phyloP scores from a whole-genome alignment of 2,888 invertebrate genomes.

The Troides helena region DNA sequence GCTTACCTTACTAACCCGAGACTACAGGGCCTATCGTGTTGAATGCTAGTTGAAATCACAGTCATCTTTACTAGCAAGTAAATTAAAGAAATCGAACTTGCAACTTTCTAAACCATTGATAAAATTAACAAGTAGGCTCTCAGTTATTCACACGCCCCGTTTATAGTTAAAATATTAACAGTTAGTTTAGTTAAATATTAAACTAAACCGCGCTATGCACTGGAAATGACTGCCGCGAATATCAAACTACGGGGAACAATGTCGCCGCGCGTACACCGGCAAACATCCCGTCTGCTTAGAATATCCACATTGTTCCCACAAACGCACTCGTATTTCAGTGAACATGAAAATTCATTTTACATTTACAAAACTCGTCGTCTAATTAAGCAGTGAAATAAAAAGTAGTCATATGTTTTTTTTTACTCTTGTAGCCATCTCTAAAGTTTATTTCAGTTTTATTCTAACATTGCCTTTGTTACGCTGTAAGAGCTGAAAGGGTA shows the following conservation, averaged over 20 bases:
- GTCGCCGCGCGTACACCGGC: conserved; percentile 6
- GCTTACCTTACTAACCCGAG: no score
- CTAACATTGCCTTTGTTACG: background rate
- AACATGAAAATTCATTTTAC: conserved; percentile 9
- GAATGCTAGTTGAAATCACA: no score
- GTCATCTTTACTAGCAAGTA: no score
- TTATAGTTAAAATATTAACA: no score
- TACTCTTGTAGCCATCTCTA: background rate
- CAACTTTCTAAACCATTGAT: no score
- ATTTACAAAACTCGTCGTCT: background rate
- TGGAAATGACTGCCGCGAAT: conserved; percentile 13
- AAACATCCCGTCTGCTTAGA: conserved; percentile 3
- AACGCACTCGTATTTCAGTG: background rate
- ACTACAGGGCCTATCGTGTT: no score
- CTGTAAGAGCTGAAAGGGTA: no score
- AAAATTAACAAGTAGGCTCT: no score
- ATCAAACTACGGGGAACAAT: conserved; percentile 8
- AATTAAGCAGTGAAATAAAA: conserved; percentile 10
- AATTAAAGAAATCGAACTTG: no score
- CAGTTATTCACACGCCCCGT: no score
- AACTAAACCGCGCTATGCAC: conserved; percentile 9
- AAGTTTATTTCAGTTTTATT: background rate
- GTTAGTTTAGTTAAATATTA: conserved; percentile 6
- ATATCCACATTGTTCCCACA: conserved; percentile 7
- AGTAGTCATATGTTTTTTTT: background rate